These are phyloP conservation scores for Peromyscus aztecus DNA, from an alignment of 2,797 vertebrate genomes.

Conservation along the genomic window DNA sequence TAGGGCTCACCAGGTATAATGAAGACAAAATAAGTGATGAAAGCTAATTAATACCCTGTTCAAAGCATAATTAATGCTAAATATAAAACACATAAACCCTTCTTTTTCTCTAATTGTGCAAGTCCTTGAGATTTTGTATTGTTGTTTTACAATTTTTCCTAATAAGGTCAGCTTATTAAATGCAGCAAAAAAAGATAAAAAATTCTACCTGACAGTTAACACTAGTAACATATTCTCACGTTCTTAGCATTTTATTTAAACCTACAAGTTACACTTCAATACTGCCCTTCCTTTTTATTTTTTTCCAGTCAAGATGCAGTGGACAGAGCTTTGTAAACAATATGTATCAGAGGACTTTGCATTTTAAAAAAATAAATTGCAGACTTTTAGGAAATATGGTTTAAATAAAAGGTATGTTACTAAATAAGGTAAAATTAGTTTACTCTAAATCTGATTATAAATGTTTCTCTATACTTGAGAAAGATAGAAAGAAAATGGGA, in stretches of 20 bases:
- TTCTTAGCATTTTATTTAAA: not conserved
- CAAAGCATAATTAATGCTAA: not conserved
- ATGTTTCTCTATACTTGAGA: not conserved
- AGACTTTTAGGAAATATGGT: not conserved
- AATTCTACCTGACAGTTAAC: not conserved
- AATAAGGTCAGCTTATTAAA: not conserved
- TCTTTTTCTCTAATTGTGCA: not conserved
- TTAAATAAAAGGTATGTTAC: not conserved
- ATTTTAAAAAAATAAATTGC: not conserved
- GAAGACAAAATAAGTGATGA: not conserved
- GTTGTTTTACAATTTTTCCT: not conserved
- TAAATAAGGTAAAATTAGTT: not conserved
- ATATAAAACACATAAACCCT: not conserved
- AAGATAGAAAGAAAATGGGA: too few species aligned
- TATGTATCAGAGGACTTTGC: not conserved
- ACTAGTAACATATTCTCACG: not conserved
- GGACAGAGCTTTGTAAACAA: not conserved
- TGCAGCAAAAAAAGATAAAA: not conserved
- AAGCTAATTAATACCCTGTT: not conserved
- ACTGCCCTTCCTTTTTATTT: not conserved
- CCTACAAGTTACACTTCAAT: not conserved
- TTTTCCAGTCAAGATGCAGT: not conserved
- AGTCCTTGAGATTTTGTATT: not conserved
- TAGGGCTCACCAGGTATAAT: not conserved
- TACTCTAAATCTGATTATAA: not conserved